phyloP scores from a whole-genome alignment of 2,797 vertebrate genomes.

The Prunella strophiata region DNA sequence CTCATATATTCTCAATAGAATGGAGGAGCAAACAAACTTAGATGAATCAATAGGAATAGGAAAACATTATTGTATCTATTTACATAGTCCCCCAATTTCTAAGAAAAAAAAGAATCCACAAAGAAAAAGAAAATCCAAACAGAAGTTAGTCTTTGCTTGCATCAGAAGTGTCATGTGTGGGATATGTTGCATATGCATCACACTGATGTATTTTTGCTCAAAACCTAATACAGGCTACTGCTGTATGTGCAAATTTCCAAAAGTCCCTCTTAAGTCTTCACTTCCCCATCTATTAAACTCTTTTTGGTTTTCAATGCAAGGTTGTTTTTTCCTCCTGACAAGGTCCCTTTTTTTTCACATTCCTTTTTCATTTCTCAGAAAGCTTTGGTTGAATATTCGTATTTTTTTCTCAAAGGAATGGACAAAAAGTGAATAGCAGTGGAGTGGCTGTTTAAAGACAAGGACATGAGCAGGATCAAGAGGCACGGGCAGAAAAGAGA shows the following conservation, averaged over 20 bases:
- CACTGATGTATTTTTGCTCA: neutral
- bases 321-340: neutral
- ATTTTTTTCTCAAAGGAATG: neutral
- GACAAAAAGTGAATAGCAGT: neutral
- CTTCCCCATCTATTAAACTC: neutral
- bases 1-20: neutral
- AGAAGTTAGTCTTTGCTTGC: neutral
- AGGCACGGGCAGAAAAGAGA: neutral
- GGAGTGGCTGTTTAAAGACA: neutral
- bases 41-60: neutral
- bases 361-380: neutral
- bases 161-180: neutral
- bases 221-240: neutral
- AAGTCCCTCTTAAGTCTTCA: neutral
- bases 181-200: neutral
- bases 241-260: neutral
- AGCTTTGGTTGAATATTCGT: neutral
- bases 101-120: neutral
- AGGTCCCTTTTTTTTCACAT: neutral
- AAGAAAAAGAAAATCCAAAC: neutral
- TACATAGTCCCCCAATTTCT: neutral
- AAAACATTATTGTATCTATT: neutral
- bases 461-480: fast-evolving
- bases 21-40: neutral
- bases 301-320: neutral